A percentile compares a stretch with the other conserved stretches of the same genome.
These are phyloP conservation scores for Callocephalon fimbriatum DNA, from an alignment of 2,113 vertebrate species.

Conservation along the genomic window DNA sequence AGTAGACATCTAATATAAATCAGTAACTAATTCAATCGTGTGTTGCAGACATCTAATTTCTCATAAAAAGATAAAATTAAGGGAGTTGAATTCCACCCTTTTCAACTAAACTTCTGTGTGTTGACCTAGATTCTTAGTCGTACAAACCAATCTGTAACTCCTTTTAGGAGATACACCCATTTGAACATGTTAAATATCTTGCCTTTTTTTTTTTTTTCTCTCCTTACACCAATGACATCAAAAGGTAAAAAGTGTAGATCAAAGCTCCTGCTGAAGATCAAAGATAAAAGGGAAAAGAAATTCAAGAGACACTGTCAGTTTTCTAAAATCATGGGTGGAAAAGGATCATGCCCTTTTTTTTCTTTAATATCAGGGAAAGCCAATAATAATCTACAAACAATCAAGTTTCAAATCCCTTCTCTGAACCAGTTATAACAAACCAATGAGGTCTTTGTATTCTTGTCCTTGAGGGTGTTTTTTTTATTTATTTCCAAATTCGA, in stretches of 20 bases:
- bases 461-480: neutral
- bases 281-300: constrained; percentile 56
- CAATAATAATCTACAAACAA: neutral
- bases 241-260: constrained; percentile 63
- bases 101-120: constrained; percentile 12
- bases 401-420: neutral
- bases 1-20: constrained; percentile 9
- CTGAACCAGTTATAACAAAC: neutral
- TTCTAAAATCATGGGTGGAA: constrained; percentile 38
- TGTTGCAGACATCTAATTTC: constrained; percentile 18
- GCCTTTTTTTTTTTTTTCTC: neutral
- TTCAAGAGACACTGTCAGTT: constrained; percentile 40
- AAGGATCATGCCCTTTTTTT: neutral
- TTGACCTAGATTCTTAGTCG: constrained; percentile 46
- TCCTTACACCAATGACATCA: constrained; percentile 53
- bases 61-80: constrained; percentile 49
- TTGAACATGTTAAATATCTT: constrained; percentile 45
- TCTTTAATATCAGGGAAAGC: neutral
- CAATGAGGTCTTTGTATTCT: neutral
- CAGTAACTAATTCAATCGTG: neutral
- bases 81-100: neutral
- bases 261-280: constrained; percentile 52
- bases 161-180: constrained; percentile 21
- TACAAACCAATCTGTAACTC: constrained; percentile 31
- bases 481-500: neutral